These are phyloP conservation scores for Hirudinaria manillensis DNA, from an alignment of 2,888 invertebrate genomes.

Conservation along the genomic window DNA sequence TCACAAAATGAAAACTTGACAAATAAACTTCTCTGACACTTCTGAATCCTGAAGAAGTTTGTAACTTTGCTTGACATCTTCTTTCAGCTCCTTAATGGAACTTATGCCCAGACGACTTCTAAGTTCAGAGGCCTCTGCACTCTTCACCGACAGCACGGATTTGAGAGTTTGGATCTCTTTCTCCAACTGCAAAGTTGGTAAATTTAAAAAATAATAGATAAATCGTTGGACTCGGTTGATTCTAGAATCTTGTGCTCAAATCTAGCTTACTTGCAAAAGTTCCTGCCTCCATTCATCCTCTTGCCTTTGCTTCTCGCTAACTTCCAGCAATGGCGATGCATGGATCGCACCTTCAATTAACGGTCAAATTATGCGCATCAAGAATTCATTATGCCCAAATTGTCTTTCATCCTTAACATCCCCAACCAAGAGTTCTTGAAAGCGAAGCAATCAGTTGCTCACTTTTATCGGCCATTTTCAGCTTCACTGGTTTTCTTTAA, in stretches of 20 bases:
- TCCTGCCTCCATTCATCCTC: slow-evolving; percentile 10
- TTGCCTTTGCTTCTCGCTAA: slow-evolving; percentile 13
- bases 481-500: no score
- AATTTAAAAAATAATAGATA: slow-evolving; percentile 1
- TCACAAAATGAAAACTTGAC: no score
- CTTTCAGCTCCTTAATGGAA: slow-evolving; percentile 90
- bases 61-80: slow-evolving; percentile 87
- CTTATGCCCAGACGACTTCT: slow-evolving; percentile 93
- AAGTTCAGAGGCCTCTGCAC: slow-evolving; percentile 69
- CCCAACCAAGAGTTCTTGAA: no score
- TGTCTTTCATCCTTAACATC: no score
- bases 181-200: slow-evolving; percentile 63
- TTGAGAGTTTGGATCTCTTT: slow-evolving; percentile 92
- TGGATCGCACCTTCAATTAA: not conserved
- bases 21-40: slow-evolving; percentile 67
- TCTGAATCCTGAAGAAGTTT: slow-evolving; percentile 89
- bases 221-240: not conserved
- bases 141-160: slow-evolving; percentile 86
- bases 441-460: no score
- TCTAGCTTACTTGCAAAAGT: slow-evolving; percentile 14
- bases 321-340: slow-evolving; percentile 9
- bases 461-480: no score
- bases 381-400: no score
- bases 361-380: no score
- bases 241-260: not conserved